A percentile compares a stretch with the other conserved stretches of the same genome.
phyloP scores from a whole-genome alignment of 2,888 invertebrate species.

The Drosophila subquinaria region DNA sequence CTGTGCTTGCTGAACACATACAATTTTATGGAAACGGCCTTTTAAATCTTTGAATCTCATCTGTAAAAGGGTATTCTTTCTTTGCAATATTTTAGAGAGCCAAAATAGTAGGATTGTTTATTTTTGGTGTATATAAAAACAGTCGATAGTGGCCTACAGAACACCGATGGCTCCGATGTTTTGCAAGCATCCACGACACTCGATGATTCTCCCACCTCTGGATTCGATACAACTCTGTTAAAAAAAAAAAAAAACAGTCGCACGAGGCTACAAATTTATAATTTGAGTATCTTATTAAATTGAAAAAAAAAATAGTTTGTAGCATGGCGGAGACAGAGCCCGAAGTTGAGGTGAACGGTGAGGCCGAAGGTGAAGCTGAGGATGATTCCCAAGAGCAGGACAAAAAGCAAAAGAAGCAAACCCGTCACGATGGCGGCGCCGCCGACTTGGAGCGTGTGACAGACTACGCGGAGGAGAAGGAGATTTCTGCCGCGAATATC shows the following conservation, averaged over 20 bases:
- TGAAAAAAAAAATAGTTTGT: slow-evolving; percentile 26
- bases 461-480: slow-evolving; percentile 97
- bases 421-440: slow-evolving; percentile 97
- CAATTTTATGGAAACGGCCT: too few relatives aligned
- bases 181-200: too few relatives aligned
- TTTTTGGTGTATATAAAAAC: too few relatives aligned
- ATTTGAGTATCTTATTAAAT: slow-evolving; percentile 42
- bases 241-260: slow-evolving; percentile 26
- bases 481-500: slow-evolving; percentile 95
- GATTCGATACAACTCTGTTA: slow-evolving; percentile 15
- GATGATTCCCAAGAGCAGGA: slow-evolving; percentile 84
- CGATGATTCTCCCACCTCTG: too few relatives aligned
- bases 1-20: too few relatives aligned
- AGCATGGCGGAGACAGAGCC: slow-evolving; percentile 73
- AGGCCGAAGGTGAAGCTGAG: slow-evolving; percentile 77
- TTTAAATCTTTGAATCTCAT: too few relatives aligned
- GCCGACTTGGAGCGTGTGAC: slow-evolving; percentile 98
- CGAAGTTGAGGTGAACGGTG: slow-evolving; percentile 83
- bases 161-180: too few relatives aligned
- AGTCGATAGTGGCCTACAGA: too few relatives aligned
- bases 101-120: too few relatives aligned
- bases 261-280: slow-evolving; percentile 51
- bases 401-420: slow-evolving; percentile 92
- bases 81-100: too few relatives aligned
- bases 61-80: too few relatives aligned